Evolutionary conservation across 2,888 invertebrate species (phyloP), one percentile per base, ranked within the genome.

Genomic region (Drosophila atroscutellata): DNA sequence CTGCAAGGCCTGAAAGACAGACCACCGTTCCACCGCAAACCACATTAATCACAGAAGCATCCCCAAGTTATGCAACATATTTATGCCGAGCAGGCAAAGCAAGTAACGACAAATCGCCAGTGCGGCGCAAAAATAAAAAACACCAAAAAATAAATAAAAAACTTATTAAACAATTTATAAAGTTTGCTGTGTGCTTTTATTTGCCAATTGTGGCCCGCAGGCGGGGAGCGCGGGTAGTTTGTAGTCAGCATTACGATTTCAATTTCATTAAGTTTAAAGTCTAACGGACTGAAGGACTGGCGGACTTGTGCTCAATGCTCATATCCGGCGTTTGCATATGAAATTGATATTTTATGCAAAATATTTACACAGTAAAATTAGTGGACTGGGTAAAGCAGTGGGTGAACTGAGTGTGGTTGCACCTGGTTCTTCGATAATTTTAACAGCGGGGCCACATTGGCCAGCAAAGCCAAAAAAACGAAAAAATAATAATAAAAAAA

Each of bases 271-370:
- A 75, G 70, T 66, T 85, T 72, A 57, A 73, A 77, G 76, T 60
- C 60, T 34, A 11, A 37, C 26, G 13, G 60, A 26, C 42, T 39
- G 37, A 45, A 26, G 42, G 56, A 55, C 63, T 67, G 11, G 28
- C 37, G 13, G 60, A 68, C 82, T 67, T 59, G 54, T 75, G 52
- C 76, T 45, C 49, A 58, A 56, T 74, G 63, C 75, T 81, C 82
- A 83, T 81, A 78, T 89, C 75, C 70, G 81, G 72, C 63, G 59
- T 81, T 74, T 76, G 56, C 76, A 71, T 72, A 75, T 87, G 74
- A 90, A 86, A 89, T 86, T 81, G 87, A 87, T 89, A 90, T 90
- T 86, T 86, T 86, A 90, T 90, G 90, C 85, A 86, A 86, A 89
- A 78, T 81, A 89, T 81, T 89, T 76, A 63, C 67, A 69, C 73